Percentiles rank a stretch among this genome's conserved stretches.
Evolutionary conservation across 1,140 invertebrate genomes (phyloP).

Genomic region (Drosophila nigrodunni): DNA sequence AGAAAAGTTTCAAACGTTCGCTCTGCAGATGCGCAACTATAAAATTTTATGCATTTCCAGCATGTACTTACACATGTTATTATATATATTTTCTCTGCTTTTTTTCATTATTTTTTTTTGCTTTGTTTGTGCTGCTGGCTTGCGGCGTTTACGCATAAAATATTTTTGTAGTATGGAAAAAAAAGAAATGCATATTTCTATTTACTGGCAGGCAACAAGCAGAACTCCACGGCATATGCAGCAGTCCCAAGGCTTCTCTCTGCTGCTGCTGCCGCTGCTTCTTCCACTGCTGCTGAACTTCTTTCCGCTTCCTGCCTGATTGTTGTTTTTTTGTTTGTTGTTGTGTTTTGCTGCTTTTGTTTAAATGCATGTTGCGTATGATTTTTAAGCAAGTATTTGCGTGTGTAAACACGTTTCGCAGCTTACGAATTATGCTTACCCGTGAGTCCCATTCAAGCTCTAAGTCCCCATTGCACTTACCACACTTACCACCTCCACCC

Average conservation of each 20-base stretch:
- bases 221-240: constrained; percentile 62
- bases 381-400: constrained; percentile 83
- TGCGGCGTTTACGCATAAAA: constrained; percentile 70
- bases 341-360: constrained; percentile 22
- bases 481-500: constrained; percentile 52
- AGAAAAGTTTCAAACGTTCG: constrained; percentile 3
- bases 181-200: constrained; percentile 70
- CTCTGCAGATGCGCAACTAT: constrained; percentile 62
- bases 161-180: constrained; percentile 69
- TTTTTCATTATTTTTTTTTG: constrained; percentile 34
- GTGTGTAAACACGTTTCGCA: constrained; percentile 81
- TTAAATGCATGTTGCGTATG: constrained; percentile 60
- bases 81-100: constrained; percentile 5
- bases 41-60: constrained; percentile 76
- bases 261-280: constrained; percentile 17
- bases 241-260: constrained; percentile 31
- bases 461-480: constrained; percentile 63
- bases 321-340: constrained; percentile 44
- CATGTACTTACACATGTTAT: constrained; percentile 19
- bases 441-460: constrained; percentile 11
- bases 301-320: constrained; percentile 67
- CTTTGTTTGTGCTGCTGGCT: constrained; percentile 25
- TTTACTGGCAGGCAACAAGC: constrained; percentile 54
- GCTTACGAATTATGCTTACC: constrained; percentile 73
- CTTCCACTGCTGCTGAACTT: constrained; percentile 11